Conservation (phyloP, 2,113 vertebrate species). For the Xenopus tropicalis region UCB_Xtro_10.0 CM004447.2:17956001-17956500, state of each 20-base stretch:
- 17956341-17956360: too few relatives aligned
- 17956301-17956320: background rate
- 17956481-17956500: conserved; percentile 17
- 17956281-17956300: conserved; percentile 19
- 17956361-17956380: background rate
- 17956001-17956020: too few relatives aligned
- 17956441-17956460: conserved; percentile 6
- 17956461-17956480: conserved; percentile 40
- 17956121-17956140: conserved; percentile 28
- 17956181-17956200: background rate
- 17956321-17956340: background rate
- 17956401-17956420: conserved; percentile 15
- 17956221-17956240: conserved; percentile 34
- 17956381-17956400: conserved; percentile 29
- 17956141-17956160: conserved; percentile 28
- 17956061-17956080: too few relatives aligned
- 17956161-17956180: conserved; percentile 15
- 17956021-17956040: too few relatives aligned
- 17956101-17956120: too few relatives aligned
- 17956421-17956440: conserved; percentile 24
- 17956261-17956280: conserved; percentile 44
- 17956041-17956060: too few relatives aligned
- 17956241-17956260: conserved; percentile 16
- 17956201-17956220: conserved; percentile 13
- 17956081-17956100: too few relatives aligned